Conservation (phyloP, 2,888 invertebrate genomes). For the Athripsodes cinereus region DNA sequence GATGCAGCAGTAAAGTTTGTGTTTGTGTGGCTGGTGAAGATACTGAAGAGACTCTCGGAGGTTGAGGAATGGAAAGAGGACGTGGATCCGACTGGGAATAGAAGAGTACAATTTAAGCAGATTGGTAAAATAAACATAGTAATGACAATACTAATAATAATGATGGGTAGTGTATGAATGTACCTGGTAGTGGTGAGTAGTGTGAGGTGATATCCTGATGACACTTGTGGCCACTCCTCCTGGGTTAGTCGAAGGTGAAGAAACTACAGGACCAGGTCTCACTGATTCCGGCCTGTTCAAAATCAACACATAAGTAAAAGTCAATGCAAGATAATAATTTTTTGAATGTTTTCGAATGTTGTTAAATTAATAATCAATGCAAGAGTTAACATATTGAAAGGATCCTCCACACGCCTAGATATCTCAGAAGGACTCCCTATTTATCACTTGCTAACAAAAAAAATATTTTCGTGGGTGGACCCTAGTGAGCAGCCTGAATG, state of each 20-base stretch:
- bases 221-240: slow-evolving; percentile 67
- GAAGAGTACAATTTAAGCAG: not conserved
- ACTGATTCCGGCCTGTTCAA: slow-evolving; percentile 62
- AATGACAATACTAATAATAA: not conserved
- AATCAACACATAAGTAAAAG: too few relatives aligned
- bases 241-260: slow-evolving; percentile 37
- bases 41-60: slow-evolving; percentile 8
- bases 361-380: too few relatives aligned
- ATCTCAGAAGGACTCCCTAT: too few relatives aligned
- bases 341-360: too few relatives aligned
- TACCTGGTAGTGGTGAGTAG: slow-evolving; percentile 44
- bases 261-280: slow-evolving; percentile 50
- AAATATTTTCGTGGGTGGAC: too few relatives aligned
- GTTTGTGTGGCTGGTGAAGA: slow-evolving; percentile 25
- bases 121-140: not conserved
- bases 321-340: too few relatives aligned
- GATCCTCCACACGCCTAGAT: too few relatives aligned
- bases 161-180: not conserved
- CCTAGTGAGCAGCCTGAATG: too few relatives aligned
- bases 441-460: too few relatives aligned
- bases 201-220: slow-evolving; percentile 69
- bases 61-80: slow-evolving; percentile 16
- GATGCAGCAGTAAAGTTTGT: slow-evolving; percentile 39
- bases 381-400: too few relatives aligned
- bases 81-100: slow-evolving; percentile 40